phyloP scores from a whole-genome alignment of 2,888 invertebrate genomes.

The Griposia aprilina region DNA sequence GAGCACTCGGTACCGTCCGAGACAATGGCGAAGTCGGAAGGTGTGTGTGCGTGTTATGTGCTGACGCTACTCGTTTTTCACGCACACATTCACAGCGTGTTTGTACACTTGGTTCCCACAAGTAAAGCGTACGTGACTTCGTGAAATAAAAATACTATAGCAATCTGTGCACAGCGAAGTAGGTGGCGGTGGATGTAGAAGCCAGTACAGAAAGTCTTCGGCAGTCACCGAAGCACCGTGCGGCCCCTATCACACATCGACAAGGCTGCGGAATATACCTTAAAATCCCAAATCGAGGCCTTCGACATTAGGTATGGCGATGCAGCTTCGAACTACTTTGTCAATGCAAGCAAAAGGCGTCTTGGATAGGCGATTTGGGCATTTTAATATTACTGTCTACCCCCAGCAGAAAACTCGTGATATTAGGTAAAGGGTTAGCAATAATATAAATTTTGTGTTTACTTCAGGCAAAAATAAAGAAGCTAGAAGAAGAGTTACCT shows the following conservation, averaged over 20 bases:
- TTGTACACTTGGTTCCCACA: too few relatives aligned
- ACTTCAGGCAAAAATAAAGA: slow-evolving; percentile 84
- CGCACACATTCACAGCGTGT: too few relatives aligned
- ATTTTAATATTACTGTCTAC: neutral
- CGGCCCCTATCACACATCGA: neutral
- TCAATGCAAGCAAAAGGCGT: neutral
- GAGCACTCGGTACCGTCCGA: too few relatives aligned
- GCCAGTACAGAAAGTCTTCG: neutral
- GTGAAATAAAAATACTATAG: neutral
- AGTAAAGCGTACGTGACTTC: too few relatives aligned
- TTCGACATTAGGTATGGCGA: neutral
- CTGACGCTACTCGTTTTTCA: too few relatives aligned
- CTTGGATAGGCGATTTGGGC: too few relatives aligned
- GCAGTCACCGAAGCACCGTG: neutral
- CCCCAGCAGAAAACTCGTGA: neutral
- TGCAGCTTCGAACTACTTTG: neutral
- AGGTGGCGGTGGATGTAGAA: neutral
- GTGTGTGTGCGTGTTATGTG: too few relatives aligned
- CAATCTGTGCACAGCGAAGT: neutral
- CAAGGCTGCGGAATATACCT: neutral
- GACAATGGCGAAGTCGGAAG: too few relatives aligned
- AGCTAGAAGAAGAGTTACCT: slow-evolving; percentile 80
- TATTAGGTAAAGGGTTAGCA: neutral
- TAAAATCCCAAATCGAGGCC: neutral
- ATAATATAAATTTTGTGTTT: neutral